phyloP scores from a whole-genome alignment of 2,888 invertebrate genomes.

The Platypus cylindrus region DNA sequence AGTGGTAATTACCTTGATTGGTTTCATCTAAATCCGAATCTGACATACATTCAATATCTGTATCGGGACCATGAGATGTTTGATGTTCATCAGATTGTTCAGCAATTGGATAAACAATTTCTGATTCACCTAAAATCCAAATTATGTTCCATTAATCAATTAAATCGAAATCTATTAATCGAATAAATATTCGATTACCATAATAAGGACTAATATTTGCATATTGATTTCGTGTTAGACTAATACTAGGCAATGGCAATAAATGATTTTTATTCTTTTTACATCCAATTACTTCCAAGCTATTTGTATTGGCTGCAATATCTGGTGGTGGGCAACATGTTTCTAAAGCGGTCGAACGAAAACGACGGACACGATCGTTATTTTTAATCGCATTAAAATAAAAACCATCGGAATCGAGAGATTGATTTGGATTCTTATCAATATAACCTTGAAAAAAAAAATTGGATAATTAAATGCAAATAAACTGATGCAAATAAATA shows the following conservation, averaged over 20 bases:
- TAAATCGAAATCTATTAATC: neutral
- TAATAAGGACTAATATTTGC: constrained; percentile 49
- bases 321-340: constrained; percentile 54
- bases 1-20: constrained; percentile 50
- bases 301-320: constrained; percentile 69
- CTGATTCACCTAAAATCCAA: constrained; percentile 39
- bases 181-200: constrained; percentile 26
- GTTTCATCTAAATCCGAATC: constrained; percentile 55
- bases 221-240: constrained; percentile 56
- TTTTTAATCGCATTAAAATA: constrained; percentile 29
- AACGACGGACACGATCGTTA: constrained; percentile 46
- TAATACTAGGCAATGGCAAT: constrained; percentile 57
- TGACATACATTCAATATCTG: constrained; percentile 42
- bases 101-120: constrained; percentile 72
- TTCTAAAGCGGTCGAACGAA: constrained; percentile 58
- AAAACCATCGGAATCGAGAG: constrained; percentile 30
- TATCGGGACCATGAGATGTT: constrained; percentile 49
- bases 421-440: constrained; percentile 34
- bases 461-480: neutral
- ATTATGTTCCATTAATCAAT: neutral
- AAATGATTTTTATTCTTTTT: constrained; percentile 51
- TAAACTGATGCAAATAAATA: neutral
- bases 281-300: constrained; percentile 57
- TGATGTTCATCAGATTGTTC: constrained; percentile 73
- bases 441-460: constrained; percentile 28